Evolutionary conservation across 2,888 invertebrate species (phyloP), one percentile per base, ranked within the genome.

Genomic region (Epistrophe grossulariae): DNA sequence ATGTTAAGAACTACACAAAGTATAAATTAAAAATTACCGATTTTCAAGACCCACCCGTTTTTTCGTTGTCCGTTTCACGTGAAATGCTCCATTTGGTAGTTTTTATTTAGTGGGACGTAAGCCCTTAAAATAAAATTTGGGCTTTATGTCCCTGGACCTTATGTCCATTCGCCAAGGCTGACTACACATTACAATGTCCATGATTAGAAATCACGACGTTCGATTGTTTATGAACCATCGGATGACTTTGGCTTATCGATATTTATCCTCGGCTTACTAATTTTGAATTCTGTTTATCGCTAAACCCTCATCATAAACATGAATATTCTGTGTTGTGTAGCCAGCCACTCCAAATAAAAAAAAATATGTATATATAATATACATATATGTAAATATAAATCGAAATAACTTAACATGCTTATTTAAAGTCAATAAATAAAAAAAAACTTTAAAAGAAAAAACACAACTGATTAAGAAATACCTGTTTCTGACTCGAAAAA

Each of bases 401-500:
- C n/a, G 15, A 59, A 31, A 40, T 28, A 52, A 57, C 11, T 9
- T 15, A 60, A 80, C 77, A 81, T 78, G 40, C 11, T 64, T 38
- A 72, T 57, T 68, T 45, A 73, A 55, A 85, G 31, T 68, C 71
- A 62, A 50, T 19, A 3, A 15, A 55, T 55, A 8, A 70, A 62
- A 60, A 74, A 66, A 5, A 68, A 59, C 50, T 4, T n/a, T 2
- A 82, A 55, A 79, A 40, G 19, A 64, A 48, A 38, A 68, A 10
- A 74, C 64, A 40, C 40, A 64, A 68, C 66, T 77, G 84, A 77
- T 59, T 71, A 71, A 79, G 73, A 68, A 89, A 84, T 91, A 91
- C 91, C 92, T 92, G 92, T 85, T 89, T 90, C 89, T 91, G 91
- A 90, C 91, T 91, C 90, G 91, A 90, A 88, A 89, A 88, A 79